Conservation (phyloP, 2,113 vertebrate species). For the Brachionichthys hirsutus region DNA sequence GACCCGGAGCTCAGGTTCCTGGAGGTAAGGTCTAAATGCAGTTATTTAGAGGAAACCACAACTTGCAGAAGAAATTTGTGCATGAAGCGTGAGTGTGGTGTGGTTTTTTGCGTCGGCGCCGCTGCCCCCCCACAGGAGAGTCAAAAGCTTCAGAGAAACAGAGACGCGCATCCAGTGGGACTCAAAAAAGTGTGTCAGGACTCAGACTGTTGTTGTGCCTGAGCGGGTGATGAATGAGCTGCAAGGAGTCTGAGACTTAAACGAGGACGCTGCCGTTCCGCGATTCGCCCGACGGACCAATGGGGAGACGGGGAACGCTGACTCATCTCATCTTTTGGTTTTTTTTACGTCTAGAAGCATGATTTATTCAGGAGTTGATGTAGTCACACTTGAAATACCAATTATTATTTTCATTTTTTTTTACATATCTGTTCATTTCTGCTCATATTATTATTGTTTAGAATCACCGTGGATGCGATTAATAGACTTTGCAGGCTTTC, state of each 20-base stretch:
- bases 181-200: slow-evolving; percentile 39
- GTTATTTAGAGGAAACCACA: slow-evolving; percentile 15
- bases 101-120: slow-evolving; percentile 7
- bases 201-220: slow-evolving; percentile 13
- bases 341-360: neutral
- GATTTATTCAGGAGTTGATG: neutral
- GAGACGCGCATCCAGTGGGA: slow-evolving; percentile 19
- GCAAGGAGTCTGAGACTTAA: slow-evolving; percentile 11
- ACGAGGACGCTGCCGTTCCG: neutral
- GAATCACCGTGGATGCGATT: slow-evolving; percentile 4
- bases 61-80: neutral
- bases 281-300: neutral
- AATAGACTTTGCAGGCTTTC: slow-evolving; percentile 30
- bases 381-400: neutral
- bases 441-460: no score
- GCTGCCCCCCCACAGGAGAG: slow-evolving; percentile 15
- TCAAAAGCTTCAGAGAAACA: slow-evolving; percentile 28
- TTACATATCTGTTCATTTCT: no score
- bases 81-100: neutral
- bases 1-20: slow-evolving; percentile 63
- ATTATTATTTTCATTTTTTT: no score
- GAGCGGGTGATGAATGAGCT: slow-evolving; percentile 12
- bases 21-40: slow-evolving; percentile 53
- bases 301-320: neutral
- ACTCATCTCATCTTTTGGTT: neutral